Base-by-base conservation (phyloP, 2,888 invertebrate species). In the Orthosia gracilis region DNA sequence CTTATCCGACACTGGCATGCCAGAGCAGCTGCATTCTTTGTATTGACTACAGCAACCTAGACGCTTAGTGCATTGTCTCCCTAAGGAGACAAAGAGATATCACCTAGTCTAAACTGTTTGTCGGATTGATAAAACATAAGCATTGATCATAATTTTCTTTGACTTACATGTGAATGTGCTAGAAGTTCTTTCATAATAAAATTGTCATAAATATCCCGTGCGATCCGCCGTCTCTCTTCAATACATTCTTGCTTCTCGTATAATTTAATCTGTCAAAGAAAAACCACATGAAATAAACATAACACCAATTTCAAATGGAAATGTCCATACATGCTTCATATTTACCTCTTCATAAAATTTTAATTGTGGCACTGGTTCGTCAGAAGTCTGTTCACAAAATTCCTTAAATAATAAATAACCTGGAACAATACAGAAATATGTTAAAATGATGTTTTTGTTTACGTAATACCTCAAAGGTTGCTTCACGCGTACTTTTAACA, bases 141-240 rank as follows among this genome's bases (percentile, higher is more conserved):
- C 17, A 18, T 64, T 26, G 13, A 65, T 31, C 31, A 47, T 55
- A 55, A 68, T 65, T 65, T 64, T 68, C 26, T 11, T 73, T 83
- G 90, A 98, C 98, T 98, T 97, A 99, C 99, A 97, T 99, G 99
- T 90, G 99, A 98, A 97, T 99, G 99, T 87, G 99, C 98, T 94
- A 99, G 97, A 94, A 99, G 97, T 97, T 99, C 99, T 96, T 99
- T 99, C 99, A 99, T 99, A 94, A 99, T 99, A 97, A 99, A 99
- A 97, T 99, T 99, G 97, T 99, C 99, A 97, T 99, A 99, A 92
- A 99, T 99, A 96, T 99, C 99, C 92, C 98, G 97, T 80, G 99
- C 99, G 91, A 99, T 97, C 94, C 98, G 98, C 97, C 98, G 98
- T 93, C 99, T 97, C 92, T 99, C 99, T 90, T 99, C 99, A 82